A percentile compares a stretch with the other conserved stretches of the same genome.
phyloP scores from a whole-genome alignment of 2,113 vertebrate genomes.

The Orycteropus afer region DNA sequence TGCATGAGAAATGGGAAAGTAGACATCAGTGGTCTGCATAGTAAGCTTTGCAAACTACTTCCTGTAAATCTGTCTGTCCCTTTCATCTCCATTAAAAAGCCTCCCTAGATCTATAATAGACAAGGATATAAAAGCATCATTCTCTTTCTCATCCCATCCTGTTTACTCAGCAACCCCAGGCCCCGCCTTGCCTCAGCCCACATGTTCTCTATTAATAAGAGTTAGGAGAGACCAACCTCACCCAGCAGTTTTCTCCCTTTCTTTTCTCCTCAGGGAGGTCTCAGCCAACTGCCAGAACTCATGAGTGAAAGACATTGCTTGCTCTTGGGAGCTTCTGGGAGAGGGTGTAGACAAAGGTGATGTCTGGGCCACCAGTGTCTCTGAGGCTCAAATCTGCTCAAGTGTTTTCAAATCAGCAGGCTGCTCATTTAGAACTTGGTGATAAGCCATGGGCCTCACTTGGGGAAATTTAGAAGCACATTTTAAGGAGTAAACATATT shows the following conservation, averaged over 20 bases:
- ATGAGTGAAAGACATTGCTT: slow-evolving; percentile 21
- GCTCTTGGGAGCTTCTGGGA: background rate
- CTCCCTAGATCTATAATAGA: slow-evolving; percentile 64
- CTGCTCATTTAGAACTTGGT: slow-evolving; percentile 15
- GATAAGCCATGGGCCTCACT: slow-evolving; percentile 3
- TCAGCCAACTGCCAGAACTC: slow-evolving; percentile 43
- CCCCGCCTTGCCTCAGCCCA: slow-evolving; percentile 54
- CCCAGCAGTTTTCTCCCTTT: background rate
- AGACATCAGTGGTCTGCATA: background rate
- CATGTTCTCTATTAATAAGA: slow-evolving; percentile 70
- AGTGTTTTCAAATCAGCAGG: background rate
- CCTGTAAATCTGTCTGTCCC: slow-evolving; percentile 46
- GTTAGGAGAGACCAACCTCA: slow-evolving; percentile 59
- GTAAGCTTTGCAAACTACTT: slow-evolving; percentile 32
- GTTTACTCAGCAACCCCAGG: slow-evolving; percentile 66
- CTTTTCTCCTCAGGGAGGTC: slow-evolving; percentile 36
- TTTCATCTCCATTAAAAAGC: slow-evolving; percentile 64
- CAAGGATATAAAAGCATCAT: slow-evolving; percentile 69
- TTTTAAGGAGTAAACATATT: slow-evolving; percentile 56
- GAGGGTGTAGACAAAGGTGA: slow-evolving; percentile 36
- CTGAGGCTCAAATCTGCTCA: background rate
- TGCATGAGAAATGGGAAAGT: background rate
- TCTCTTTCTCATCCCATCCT: slow-evolving; percentile 72
- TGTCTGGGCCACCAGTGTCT: background rate
- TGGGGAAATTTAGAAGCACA: slow-evolving; percentile 22